A percentile compares a stretch with the other conserved stretches of the same genome.
Evolutionary conservation across 1,140 invertebrate genomes (phyloP).

Genomic region (Calliopsis andreniformis): DNA sequence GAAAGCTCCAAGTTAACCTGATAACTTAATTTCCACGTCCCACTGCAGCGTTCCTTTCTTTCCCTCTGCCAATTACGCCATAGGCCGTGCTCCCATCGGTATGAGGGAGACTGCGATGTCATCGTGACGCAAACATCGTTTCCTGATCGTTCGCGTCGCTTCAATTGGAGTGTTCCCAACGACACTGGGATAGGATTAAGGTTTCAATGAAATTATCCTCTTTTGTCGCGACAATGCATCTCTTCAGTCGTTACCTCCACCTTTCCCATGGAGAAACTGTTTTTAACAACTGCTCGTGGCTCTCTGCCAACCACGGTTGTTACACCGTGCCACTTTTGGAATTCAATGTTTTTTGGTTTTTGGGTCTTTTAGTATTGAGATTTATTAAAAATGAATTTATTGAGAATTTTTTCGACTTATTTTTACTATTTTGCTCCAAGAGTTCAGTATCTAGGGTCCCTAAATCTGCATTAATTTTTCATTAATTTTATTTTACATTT

Average conservation of each 20-base stretch:
- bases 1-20: slow-evolving; percentile 13
- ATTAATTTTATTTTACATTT: too few relatives aligned
- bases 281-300: not conserved
- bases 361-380: too few relatives aligned
- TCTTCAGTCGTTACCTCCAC: not conserved
- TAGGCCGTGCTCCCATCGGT: slow-evolving; percentile 8
- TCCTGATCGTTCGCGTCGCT: slow-evolving; percentile 20
- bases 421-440: too few relatives aligned
- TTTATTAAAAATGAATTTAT: too few relatives aligned
- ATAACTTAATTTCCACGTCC: slow-evolving; percentile 22
- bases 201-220: slow-evolving; percentile 10
- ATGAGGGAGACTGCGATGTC: slow-evolving; percentile 7
- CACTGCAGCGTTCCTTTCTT: not conserved
- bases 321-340: too few relatives aligned
- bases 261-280: not conserved
- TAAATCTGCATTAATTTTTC: too few relatives aligned
- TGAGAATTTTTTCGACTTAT: too few relatives aligned
- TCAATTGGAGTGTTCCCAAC: slow-evolving; percentile 26
- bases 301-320: too few relatives aligned
- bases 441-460: too few relatives aligned
- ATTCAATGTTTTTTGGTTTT: too few relatives aligned
- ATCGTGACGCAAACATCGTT: slow-evolving; percentile 23
- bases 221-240: not conserved
- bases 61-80: slow-evolving; percentile 15
- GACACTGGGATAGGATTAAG: slow-evolving; percentile 31